Evolutionary conservation across 1,140 invertebrate species (phyloP).

Genomic region (Odontomachus brunneus): DNA sequence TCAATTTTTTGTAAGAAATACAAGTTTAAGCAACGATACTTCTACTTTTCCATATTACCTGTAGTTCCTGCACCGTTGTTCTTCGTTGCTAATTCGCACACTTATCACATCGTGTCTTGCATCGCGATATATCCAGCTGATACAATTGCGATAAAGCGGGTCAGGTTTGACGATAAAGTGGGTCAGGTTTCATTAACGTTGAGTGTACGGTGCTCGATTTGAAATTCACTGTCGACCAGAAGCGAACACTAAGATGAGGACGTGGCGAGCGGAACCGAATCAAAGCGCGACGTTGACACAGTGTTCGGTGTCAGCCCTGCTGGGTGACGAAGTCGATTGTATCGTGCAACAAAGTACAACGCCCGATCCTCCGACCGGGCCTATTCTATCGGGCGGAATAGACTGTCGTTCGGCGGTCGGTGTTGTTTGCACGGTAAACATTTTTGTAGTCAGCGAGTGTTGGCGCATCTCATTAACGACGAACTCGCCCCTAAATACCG

Average conservation of each 20-base stretch:
- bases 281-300: slow-evolving; percentile 46
- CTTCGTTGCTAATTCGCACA: no score
- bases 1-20: no score
- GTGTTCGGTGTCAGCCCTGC: slow-evolving; percentile 19
- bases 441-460: slow-evolving; percentile 53
- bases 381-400: slow-evolving; percentile 18
- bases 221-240: slow-evolving; percentile 5
- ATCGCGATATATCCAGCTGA: no score
- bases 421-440: slow-evolving; percentile 52
- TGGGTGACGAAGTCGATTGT: slow-evolving; percentile 36
- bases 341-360: slow-evolving; percentile 35
- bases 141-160: not conserved
- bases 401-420: slow-evolving; percentile 4
- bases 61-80: no score
- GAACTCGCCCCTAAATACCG: slow-evolving; percentile 36
- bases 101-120: no score
- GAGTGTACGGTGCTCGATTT: not conserved
- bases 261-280: not conserved
- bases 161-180: not conserved
- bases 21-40: no score
- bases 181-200: not conserved
- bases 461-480: slow-evolving; percentile 51
- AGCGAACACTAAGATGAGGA: slow-evolving; percentile 28
- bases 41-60: no score
- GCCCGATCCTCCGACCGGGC: not conserved